phyloP scores from a whole-genome alignment of 2,113 vertebrate species.

The Telmatochromis sp. region DNA sequence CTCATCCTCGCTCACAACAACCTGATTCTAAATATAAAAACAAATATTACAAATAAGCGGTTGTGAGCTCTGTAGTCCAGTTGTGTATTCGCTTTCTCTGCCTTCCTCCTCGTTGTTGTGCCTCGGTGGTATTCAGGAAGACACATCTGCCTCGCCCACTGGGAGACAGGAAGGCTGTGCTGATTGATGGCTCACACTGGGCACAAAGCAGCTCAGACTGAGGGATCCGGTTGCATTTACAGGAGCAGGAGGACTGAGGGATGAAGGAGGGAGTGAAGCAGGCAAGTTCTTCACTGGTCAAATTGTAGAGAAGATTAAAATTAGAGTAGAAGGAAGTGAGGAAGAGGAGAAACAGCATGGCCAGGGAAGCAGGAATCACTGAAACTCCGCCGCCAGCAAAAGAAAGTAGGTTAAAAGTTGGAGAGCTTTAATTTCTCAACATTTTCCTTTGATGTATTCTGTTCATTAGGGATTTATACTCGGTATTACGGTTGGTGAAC shows the following conservation, averaged over 20 bases:
- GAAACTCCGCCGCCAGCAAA: not conserved
- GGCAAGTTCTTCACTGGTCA: not conserved
- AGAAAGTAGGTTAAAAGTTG: not conserved
- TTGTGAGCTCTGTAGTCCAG: not conserved
- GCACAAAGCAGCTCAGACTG: not conserved
- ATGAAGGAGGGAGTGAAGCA: not conserved
- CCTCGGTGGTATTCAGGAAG: slow-evolving; percentile 9
- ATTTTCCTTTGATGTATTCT: not conserved
- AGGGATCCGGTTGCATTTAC: not conserved
- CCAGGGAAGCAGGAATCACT: not conserved
- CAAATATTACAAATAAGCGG: accelerated
- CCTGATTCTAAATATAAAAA: not conserved
- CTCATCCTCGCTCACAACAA: not conserved
- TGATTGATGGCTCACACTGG: not conserved
- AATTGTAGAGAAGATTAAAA: not conserved
- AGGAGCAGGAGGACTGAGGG: no score
- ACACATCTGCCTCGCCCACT: not conserved
- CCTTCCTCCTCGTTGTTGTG: slow-evolving; percentile 6
- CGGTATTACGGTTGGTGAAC: not conserved
- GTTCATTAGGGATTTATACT: not conserved
- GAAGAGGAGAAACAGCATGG: not conserved
- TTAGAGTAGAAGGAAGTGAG: not conserved
- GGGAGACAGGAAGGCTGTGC: not conserved
- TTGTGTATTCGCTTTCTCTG: not conserved
- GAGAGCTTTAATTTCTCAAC: not conserved